phyloP scores from a whole-genome alignment of 2,888 invertebrate species.

The Tetramorium bicarinatum region DNA sequence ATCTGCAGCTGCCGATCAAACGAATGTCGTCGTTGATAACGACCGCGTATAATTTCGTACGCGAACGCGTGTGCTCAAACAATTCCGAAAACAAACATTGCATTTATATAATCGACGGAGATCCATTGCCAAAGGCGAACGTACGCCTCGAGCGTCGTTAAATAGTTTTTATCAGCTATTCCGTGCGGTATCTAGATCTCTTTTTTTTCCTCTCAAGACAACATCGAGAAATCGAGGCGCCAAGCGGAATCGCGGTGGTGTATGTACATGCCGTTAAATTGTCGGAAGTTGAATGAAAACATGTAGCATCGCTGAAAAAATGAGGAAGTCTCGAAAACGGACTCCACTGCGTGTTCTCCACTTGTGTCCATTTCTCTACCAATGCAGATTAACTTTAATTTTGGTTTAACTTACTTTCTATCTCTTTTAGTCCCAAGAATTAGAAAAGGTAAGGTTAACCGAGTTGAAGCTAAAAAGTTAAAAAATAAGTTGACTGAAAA shows the following conservation, averaged over 20 bases:
- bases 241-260: not conserved
- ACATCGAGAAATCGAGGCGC: not conserved
- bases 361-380: not conserved
- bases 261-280: not conserved
- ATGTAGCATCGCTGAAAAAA: not conserved
- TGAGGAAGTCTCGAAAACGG: not conserved
- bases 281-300: conserved; percentile 9
- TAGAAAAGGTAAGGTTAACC: no score
- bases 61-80: conserved; percentile 7
- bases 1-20: conserved; percentile 14
- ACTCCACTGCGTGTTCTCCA: not conserved
- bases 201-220: not conserved
- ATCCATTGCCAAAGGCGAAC: conserved; percentile 11
- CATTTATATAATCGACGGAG: conserved; percentile 17
- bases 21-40: conserved; percentile 39
- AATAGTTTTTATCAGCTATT: conserved; percentile 18
- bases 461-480: no score
- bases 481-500: no score
- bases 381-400: no score
- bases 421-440: no score
- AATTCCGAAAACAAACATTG: conserved; percentile 44
- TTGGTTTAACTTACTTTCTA: no score
- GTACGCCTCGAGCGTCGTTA: not conserved
- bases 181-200: not conserved
- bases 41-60: conserved; percentile 21